Percentiles rank a stretch among this genome's conserved stretches.
These are phyloP conservation scores for Aplysina aerophoba DNA, from an alignment of 37 sponge, comb jelly and placozoan genomes.

Conservation along the genomic window DNA sequence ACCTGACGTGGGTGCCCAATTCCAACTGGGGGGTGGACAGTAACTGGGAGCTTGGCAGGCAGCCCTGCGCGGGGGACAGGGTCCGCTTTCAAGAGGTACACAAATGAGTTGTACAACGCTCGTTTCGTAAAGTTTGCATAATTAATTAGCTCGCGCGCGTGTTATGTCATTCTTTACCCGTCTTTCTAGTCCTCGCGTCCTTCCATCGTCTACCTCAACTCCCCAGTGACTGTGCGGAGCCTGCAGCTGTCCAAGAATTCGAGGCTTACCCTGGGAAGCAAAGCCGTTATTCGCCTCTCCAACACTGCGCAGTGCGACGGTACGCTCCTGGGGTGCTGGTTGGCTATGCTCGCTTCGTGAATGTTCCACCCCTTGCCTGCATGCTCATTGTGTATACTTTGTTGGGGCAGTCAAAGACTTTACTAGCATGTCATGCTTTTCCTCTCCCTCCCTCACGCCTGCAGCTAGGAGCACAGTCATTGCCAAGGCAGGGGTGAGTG, in stretches of 20 bases:
- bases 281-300: constrained; percentile 40
- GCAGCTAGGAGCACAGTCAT: neutral
- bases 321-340: neutral
- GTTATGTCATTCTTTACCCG: neutral
- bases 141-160: neutral
- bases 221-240: constrained; percentile 36
- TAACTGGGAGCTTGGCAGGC: constrained; percentile 62
- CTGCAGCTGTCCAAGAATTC: constrained; percentile 54
- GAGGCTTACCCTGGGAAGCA: constrained; percentile 34
- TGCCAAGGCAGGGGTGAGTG: constrained; percentile 12
- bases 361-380: neutral
- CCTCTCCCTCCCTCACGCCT: neutral
- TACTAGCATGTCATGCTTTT: neutral
- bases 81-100: constrained; percentile 45
- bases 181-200: neutral
- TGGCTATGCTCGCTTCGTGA: neutral
- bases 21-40: constrained; percentile 57
- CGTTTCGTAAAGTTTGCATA: no score
- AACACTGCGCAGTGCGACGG: constrained; percentile 21
- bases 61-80: constrained; percentile 41
- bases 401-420: no score
- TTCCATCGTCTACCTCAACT: constrained; percentile 32
- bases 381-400: neutral
- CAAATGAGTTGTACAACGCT: no score
- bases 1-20: constrained; percentile 56